Evolutionary conservation across 1,140 invertebrate species (phyloP), one percentile per base, ranked within the genome.

Genomic region (Glomeris maerens): DNA sequence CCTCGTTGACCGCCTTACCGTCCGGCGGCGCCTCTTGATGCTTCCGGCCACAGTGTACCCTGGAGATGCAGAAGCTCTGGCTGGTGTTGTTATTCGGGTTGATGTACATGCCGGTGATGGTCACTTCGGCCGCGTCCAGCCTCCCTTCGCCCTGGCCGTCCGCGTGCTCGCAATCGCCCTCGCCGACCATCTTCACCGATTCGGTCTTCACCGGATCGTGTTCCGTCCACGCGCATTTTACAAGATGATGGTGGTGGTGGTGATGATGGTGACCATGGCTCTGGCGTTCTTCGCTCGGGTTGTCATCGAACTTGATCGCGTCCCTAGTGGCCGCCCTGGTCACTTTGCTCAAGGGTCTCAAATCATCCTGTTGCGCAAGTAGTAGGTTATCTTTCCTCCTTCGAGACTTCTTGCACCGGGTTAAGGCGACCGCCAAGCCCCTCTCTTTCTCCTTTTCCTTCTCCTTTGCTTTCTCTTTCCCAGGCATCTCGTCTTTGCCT

Each of bases 81-180:
- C 40, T 42, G 20, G 49, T 26, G 27, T 50, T 50, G 4, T 36
- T 49, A 3, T 21, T 41, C 17, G 49, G 49, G 38, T 50, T 50
- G 7, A 50, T 50, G 27, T 50, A 50, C 21, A 50, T 31, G 3
- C 49, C 49, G 2, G 49, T 50, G 38, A 50, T 50, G n/a, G 49
- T 50, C 22, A 50, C 49, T 29, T 50, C 49, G 7, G 49, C 39
- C 13, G 4, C 45, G 27, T 50, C 49, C 27, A 45, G 40, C 13
- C 28, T 20, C 27, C 45, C 45, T 5, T 50, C 49, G 26, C n/a
- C 3, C 3, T 28, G 20, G 17, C 31, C 10, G n/a, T n/a, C n/a
- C n/a, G n/a, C n/a, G n/a, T n/a, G n/a, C n/a, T n/a, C n/a, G n/a
- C n/a, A n/a, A n/a, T n/a, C n/a, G n/a, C n/a, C n/a, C n/a, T n/a